phyloP scores from a whole-genome alignment of 1,140 invertebrate genomes.

The Drosophila kanapiae region DNA sequence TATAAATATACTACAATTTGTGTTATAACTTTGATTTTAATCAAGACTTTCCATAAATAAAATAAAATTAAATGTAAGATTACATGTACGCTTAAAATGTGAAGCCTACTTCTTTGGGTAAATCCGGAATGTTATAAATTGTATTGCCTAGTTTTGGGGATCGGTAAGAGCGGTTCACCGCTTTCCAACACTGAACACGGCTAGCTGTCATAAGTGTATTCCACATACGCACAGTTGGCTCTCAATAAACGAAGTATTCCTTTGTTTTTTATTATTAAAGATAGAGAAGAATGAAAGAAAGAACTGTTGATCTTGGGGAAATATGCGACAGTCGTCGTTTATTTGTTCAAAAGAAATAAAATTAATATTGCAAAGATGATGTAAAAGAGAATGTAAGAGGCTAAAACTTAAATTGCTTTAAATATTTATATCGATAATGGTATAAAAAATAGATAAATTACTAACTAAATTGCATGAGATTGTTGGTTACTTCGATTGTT shows the following conservation, averaged over 20 bases:
- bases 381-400: constrained; percentile 57
- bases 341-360: constrained; percentile 72
- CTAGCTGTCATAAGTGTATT: neutral
- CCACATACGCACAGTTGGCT: constrained; percentile 7
- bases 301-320: neutral
- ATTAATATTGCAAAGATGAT: constrained; percentile 77
- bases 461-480: constrained; percentile 78
- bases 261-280: too few species aligned
- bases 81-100: neutral
- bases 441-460: constrained; percentile 52
- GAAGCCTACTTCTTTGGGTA: neutral
- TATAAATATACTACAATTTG: too few species aligned
- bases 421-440: constrained; percentile 57
- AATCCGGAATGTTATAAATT: neutral
- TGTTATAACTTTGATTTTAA: neutral
- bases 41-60: neutral
- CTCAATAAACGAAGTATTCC: too few species aligned
- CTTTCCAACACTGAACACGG: constrained; percentile 2
- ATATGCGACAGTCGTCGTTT: constrained; percentile 49
- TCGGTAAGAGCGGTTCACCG: too few species aligned
- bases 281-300: too few species aligned
- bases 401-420: constrained; percentile 71
- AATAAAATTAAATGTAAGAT: neutral
- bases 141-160: constrained; percentile 7
- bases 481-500: constrained; percentile 48